These are phyloP conservation scores for Drosophila pruinosa DNA, from an alignment of 1,140 invertebrate genomes.

Conservation along the genomic window DNA sequence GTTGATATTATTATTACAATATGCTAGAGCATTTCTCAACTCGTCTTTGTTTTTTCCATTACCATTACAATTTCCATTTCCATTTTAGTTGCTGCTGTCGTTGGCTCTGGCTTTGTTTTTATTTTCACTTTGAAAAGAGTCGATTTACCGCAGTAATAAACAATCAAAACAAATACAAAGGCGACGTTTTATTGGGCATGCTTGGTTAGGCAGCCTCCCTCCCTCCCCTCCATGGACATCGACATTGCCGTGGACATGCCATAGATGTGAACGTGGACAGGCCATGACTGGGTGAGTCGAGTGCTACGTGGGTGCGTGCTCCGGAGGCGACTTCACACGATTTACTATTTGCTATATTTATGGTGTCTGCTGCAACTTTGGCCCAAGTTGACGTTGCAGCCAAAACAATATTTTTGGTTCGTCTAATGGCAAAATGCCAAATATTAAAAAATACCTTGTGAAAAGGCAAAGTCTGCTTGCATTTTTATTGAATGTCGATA, in stretches of 20 bases:
- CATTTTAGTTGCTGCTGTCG: constrained; percentile 2
- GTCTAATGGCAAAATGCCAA: constrained; percentile 67
- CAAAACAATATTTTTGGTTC: constrained; percentile 55
- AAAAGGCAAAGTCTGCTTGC: constrained; percentile 56
- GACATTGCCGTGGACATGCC: neutral
- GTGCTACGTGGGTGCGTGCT: constrained; percentile 47
- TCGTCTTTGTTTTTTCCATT: constrained; percentile 48
- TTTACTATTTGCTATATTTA: constrained; percentile 56
- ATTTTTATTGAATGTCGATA: constrained; percentile 72
- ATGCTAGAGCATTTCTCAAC: constrained; percentile 20
- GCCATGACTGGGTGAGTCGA: constrained; percentile 40
- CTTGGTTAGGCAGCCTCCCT: constrained; percentile 59
- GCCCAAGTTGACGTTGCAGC: constrained; percentile 44
- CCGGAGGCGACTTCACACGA: constrained; percentile 4
- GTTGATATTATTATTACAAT: too few relatives aligned
- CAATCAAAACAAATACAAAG: constrained; percentile 79
- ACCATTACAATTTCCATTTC: constrained; percentile 51
- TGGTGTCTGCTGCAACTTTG: constrained; percentile 73
- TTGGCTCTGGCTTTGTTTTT: constrained; percentile 17
- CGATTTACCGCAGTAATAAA: constrained; percentile 76
- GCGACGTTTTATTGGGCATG: constrained; percentile 74
- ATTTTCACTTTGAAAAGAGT: constrained; percentile 11
- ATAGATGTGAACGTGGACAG: constrained; percentile 4
- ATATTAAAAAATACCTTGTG: constrained; percentile 46
- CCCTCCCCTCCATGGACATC: neutral